Evolutionary conservation across 2,888 invertebrate species (phyloP).

Genomic region (Melieria crassipennis): DNA sequence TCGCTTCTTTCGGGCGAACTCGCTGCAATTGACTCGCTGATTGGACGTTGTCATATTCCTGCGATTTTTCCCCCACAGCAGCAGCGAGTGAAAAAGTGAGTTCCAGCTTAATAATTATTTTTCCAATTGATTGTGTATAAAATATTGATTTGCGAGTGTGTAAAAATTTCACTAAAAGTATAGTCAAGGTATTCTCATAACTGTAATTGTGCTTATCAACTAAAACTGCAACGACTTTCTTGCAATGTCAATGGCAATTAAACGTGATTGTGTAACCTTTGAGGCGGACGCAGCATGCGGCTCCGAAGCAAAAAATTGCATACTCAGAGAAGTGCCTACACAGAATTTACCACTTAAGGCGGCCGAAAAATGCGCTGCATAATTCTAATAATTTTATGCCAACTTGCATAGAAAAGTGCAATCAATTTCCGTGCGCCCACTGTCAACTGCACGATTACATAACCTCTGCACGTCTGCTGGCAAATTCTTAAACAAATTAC

Average conservation of each 20-base stretch:
- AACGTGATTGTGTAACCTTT: conserved; percentile 21
- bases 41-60: conserved; percentile 9
- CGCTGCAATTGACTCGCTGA: background rate
- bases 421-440: too few species aligned
- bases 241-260: background rate
- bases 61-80: conserved; percentile 21
- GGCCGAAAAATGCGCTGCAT: too few species aligned
- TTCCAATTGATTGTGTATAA: background rate
- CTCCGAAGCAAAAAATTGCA: too few species aligned
- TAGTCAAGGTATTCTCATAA: too few species aligned
- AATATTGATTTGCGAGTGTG: background rate
- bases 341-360: too few species aligned
- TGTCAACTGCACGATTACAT: background rate
- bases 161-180: background rate
- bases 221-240: background rate
- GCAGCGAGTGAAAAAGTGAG: conserved; percentile 19
- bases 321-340: too few species aligned
- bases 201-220: background rate
- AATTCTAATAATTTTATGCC: too few species aligned
- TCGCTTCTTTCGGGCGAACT: background rate
- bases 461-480: background rate
- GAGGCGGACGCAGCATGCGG: background rate
- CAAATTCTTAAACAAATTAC: too few species aligned
- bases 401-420: too few species aligned
- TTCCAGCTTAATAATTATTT: too few species aligned